Evolutionary conservation across 2,888 invertebrate species (phyloP), one percentile per base, ranked within the genome.

Genomic region (Margaritifera margaritifera): DNA sequence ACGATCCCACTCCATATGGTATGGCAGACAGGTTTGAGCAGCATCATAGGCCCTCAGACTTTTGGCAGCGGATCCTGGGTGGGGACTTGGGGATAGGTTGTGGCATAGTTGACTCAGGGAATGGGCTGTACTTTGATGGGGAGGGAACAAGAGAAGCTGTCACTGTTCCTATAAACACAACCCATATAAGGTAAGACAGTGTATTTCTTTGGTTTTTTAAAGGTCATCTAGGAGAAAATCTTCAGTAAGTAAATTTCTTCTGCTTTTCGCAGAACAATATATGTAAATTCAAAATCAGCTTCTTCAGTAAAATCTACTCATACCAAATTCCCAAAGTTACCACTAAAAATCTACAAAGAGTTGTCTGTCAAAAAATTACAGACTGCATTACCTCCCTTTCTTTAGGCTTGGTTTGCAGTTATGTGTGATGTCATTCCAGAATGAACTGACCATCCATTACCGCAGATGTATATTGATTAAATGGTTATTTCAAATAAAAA

Each of bases 21-120:
- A 84, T 89, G 84, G 74, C 87, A 50, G 90, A 90, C 72, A 76
- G 88, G 63, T 90, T 90, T 81, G 89, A 90, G 70, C 86, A 88
- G 74, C 77, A 76, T 54, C 84, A 84, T 71, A 79, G 83, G 64
- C 87, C 88, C 1, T 81, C 82, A 5, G 79, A 82, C 50, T 79
- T 81, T 66, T 90, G 89, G 90, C 75, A 78, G 64, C 72, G 78
- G 3, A 80, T 88, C 18, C 74, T 81, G 61, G 89, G 89, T n/a
- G 89, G 88, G 5, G 78, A 84, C 57, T 78, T 89, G n/a, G 87
- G 87, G 1, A 71, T 77, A 24, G 85, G 85, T 8, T 89, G 89
- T 80, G 89, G 89, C 8, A 79, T 83, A 52, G 82, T 89, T 52
- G 87, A 86, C 73, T 72, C 80, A 57, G 89, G 86, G 27, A 88